A percentile compares a stretch with the other conserved stretches of the same genome.
These are phyloP conservation scores for Drosophila nasuta DNA, from an alignment of 1,140 invertebrate species.

Conservation along the genomic window DNA sequence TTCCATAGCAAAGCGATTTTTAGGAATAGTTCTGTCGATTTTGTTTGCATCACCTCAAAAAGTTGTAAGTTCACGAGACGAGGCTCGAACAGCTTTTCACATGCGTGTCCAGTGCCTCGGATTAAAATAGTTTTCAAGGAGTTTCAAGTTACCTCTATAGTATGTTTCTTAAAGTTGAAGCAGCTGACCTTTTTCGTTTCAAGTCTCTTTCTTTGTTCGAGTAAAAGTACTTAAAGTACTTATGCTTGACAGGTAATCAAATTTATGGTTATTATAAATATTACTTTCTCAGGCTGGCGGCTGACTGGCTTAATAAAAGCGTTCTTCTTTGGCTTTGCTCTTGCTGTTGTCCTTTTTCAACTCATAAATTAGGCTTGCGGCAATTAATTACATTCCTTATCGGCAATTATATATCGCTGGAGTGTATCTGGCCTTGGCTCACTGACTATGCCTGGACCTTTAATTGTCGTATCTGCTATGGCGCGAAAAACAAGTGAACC, in stretches of 20 bases:
- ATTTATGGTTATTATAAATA: slow-evolving; percentile 1
- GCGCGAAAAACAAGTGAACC: slow-evolving; percentile 25
- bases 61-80: too few relatives aligned
- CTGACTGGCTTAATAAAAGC: neutral
- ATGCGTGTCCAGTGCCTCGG: neutral
- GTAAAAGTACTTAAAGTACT: neutral
- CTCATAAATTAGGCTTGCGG: slow-evolving; percentile 39
- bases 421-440: slow-evolving; percentile 21
- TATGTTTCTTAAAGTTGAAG: neutral
- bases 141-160: too few relatives aligned
- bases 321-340: neutral
- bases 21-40: too few relatives aligned
- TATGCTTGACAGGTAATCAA: slow-evolving; percentile 14
- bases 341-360: neutral
- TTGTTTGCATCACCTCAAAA: too few relatives aligned
- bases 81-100: too few relatives aligned
- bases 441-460: slow-evolving; percentile 21
- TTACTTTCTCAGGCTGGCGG: neutral
- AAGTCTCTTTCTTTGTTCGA: neutral
- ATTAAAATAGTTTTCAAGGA: neutral
- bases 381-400: slow-evolving; percentile 75
- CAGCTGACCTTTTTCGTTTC: neutral
- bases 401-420: slow-evolving; percentile 59
- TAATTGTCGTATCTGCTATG: slow-evolving; percentile 41
- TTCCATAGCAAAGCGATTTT: neutral